Base-by-base conservation (phyloP, 2,113 vertebrate genomes). In the Epinephelus moara region DNA sequence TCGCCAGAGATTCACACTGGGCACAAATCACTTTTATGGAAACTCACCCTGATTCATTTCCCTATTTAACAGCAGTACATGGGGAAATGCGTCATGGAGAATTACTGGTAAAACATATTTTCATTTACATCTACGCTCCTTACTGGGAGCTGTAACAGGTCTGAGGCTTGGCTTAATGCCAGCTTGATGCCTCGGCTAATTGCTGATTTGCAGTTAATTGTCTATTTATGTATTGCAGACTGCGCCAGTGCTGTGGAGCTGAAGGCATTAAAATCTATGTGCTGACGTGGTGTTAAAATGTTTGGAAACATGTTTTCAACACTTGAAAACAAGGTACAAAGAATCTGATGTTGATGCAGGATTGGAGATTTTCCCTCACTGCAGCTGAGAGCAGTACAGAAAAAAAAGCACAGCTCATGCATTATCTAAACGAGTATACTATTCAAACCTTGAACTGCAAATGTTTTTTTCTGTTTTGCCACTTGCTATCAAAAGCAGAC, bases 191-290 rank as follows among this genome's bases (percentile, higher is more conserved):
- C 25, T 77, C 13, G 0, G 55, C 78, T 85, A 90, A 86, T 81
- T 87, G 77, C 79, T 84, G 37, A 71, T 88, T 86, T 82, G 68
- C 80, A 85, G 69, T 90, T 81, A 85, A 62, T 55, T 55, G 40
- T 71, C 27, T 63, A 40, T 78, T 81, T 69, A 82, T 80, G 70
- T 80, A 53, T 80, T 75, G 61, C 42, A 63, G 69, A 60, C 64
- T 49, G 74, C 21, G 8, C 50, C 8, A 12, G 9, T 49, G 60
- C 53, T 56, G 63, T 37, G 6, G 56, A 57, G 77, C 59, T 75
- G 18, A 73, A 62, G 50, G 50, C 53, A 56, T 71, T 0, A 14
- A 47, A 75, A 62, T 52, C 47, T 18, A 76, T 75, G 59, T 78
- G 68, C 68, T 74, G 69, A 85, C 66, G 62, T 11, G 19, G 25